phyloP scores from a whole-genome alignment of 1,140 invertebrate species.

The Orius insidiosus region DNA sequence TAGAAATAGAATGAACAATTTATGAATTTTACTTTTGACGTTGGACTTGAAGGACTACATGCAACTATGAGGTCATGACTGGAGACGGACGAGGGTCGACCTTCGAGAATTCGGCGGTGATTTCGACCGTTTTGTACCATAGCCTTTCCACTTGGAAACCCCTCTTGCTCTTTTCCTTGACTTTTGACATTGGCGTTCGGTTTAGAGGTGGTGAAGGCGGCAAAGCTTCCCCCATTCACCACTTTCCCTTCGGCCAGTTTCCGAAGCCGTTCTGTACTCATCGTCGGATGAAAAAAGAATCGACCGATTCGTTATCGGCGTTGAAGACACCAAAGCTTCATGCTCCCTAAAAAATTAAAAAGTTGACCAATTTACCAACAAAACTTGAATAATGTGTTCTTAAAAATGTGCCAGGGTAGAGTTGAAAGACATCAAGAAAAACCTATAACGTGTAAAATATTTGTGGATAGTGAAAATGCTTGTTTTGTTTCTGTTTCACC shows the following conservation, averaged over 20 bases:
- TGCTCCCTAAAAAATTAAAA: conserved; percentile 11
- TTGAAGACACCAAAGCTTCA: conserved; percentile 10
- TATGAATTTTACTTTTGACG: too few species aligned
- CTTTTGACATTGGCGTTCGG: conserved; percentile 50
- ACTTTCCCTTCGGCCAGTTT: conserved; percentile 30
- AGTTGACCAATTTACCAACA: too few species aligned
- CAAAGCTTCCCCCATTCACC: conserved; percentile 32
- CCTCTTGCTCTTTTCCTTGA: conserved; percentile 48
- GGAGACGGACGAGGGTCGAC: conserved; percentile 42
- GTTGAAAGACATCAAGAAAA: background rate
- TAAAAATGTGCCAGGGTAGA: background rate
- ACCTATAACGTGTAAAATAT: background rate
- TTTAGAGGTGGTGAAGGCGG: conserved; percentile 57
- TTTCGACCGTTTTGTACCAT: conserved; percentile 35
- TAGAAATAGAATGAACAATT: background rate
- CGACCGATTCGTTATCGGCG: conserved; percentile 14
- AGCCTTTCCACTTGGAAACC: conserved; percentile 15
- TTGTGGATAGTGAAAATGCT: background rate
- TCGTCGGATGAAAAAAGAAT: conserved; percentile 61
- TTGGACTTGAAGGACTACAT: background rate
- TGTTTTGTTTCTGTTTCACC: background rate
- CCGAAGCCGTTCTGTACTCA: conserved; percentile 67
- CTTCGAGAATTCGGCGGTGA: conserved; percentile 43
- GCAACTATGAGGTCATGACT: conserved; percentile 31
- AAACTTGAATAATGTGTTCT: too few species aligned